phyloP scores from a whole-genome alignment of 2,797 vertebrate genomes.

The Sphenodon punctatus region DNA sequence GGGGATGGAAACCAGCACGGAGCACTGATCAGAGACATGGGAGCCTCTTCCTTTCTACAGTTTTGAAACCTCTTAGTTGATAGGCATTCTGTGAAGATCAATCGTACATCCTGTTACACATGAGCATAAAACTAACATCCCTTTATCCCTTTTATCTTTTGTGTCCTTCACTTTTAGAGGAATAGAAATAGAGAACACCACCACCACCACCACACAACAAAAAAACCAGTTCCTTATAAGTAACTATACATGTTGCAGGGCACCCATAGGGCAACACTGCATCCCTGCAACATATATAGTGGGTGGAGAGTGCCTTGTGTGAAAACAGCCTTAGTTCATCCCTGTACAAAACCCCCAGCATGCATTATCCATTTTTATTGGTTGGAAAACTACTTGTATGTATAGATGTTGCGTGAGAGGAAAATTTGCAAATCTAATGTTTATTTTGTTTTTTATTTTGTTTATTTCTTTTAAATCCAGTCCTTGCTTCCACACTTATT shows the following conservation, averaged over 20 bases:
- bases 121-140: too few species aligned
- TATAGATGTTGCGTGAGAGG: background rate
- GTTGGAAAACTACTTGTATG: background rate
- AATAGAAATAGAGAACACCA: background rate
- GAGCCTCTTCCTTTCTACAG: background rate
- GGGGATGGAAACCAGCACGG: background rate
- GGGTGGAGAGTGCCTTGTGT: too few species aligned
- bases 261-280: too few species aligned
- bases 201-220: too few species aligned
- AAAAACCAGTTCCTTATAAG: too few species aligned
- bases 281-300: too few species aligned
- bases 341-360: background rate
- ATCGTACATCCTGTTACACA: too few species aligned
- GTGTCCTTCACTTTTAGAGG: too few species aligned
- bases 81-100: too few species aligned
- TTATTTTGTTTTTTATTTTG: background rate
- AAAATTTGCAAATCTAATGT: background rate
- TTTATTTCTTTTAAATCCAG: background rate
- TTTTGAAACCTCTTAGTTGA: background rate
- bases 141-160: too few species aligned
- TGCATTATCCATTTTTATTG: background rate
- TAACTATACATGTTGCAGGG: too few species aligned
- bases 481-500: background rate
- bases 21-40: background rate
- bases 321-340: too few species aligned